phyloP scores from a whole-genome alignment of 1,140 invertebrate species.

The Dryas iulia region DNA sequence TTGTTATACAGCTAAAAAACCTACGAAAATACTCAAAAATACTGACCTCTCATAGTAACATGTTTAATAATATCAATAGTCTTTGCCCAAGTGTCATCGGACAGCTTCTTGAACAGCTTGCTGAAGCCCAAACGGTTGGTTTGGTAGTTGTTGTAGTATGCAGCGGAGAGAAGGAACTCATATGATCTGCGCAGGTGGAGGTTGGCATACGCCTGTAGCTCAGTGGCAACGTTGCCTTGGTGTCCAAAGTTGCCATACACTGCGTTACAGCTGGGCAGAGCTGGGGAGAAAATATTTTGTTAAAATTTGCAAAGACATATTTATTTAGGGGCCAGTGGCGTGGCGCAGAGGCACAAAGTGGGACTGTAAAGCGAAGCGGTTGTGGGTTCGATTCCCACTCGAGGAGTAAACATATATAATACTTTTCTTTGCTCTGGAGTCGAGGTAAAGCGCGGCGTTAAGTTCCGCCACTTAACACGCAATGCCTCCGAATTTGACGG shows the following conservation, averaged over 20 bases:
- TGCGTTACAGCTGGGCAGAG: slow-evolving; percentile 83
- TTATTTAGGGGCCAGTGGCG: no score
- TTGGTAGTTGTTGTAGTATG: slow-evolving; percentile 89
- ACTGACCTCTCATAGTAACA: slow-evolving; percentile 85
- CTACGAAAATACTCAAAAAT: neutral
- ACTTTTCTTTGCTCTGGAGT: no score
- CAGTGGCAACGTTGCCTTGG: slow-evolving; percentile 63
- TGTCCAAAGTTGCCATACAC: slow-evolving; percentile 83
- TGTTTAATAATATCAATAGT: slow-evolving; percentile 88
- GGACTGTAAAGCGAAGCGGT: no score
- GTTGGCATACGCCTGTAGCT: slow-evolving; percentile 83
- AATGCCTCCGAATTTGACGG: no score
- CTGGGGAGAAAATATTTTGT: slow-evolving; percentile 28
- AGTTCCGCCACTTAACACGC: no score
- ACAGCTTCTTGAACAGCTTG: slow-evolving; percentile 86
- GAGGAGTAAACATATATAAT: no score
- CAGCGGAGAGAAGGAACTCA: slow-evolving; percentile 87
- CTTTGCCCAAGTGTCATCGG: slow-evolving; percentile 88
- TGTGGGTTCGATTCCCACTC: no score
- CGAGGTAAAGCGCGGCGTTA: no score
- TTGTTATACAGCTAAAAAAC: neutral
- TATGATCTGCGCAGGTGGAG: slow-evolving; percentile 85
- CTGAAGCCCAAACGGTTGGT: slow-evolving; percentile 88
- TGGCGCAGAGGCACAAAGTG: no score
- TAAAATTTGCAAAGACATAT: neutral